Evolutionary conservation across 1,140 invertebrate genomes (phyloP).

Genomic region (Vollenhovia emeryi): DNA sequence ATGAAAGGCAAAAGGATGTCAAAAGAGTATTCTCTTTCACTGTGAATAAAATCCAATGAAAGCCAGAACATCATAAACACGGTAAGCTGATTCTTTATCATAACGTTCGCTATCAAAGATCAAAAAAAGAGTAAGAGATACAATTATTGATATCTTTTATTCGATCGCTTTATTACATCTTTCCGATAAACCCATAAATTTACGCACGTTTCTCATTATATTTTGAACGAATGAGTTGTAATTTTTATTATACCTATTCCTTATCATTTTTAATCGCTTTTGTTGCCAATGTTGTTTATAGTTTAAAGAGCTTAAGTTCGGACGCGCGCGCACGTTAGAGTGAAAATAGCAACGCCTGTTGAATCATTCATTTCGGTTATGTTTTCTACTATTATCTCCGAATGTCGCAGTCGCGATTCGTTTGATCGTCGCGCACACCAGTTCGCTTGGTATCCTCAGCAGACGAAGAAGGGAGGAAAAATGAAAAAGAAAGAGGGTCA

Average conservation of each 20-base stretch:
- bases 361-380: constrained; percentile 4
- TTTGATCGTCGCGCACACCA: constrained; percentile 18
- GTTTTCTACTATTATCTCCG: neutral
- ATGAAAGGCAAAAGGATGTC: constrained; percentile 51
- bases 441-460: neutral
- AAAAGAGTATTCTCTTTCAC: constrained; percentile 50
- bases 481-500: constrained; percentile 12
- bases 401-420: neutral
- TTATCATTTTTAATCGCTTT: too few species aligned
- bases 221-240: neutral
- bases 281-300: neutral
- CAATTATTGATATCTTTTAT: neutral
- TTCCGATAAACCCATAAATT: neutral
- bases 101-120: constrained; percentile 22
- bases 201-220: neutral
- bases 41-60: constrained; percentile 54
- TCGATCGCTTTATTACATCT: neutral
- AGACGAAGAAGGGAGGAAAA: neutral
- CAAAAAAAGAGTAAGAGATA: constrained; percentile 8
- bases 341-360: neutral
- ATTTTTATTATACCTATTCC: too few species aligned
- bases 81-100: constrained; percentile 44
- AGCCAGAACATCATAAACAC: constrained; percentile 39
- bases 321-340: too few species aligned
- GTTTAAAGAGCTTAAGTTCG: neutral